Evolutionary conservation across 2,888 invertebrate species (phyloP), one percentile per base, ranked within the genome.

Genomic region (Onthophagus sagittarius): DNA sequence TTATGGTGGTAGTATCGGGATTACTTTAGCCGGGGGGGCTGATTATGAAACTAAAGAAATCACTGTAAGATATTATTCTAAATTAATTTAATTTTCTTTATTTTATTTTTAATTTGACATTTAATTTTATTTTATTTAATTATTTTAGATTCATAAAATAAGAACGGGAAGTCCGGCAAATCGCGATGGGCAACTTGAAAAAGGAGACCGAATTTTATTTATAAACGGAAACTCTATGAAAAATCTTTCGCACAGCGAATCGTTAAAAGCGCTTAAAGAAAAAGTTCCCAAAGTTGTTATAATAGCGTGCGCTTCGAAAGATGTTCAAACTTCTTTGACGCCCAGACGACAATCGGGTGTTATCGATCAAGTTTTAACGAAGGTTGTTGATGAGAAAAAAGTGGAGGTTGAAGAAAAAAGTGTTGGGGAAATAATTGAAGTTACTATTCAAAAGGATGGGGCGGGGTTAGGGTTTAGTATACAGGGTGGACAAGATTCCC

Each of bases 11-110:
- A 94, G 93, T 81, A 92, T 96, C 75, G 96, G 96, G 64, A 92
- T 96, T 75, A 95, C 94, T 65, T 86, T 97, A 79, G 95, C 95
- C 71, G 96, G 96, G 74, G 96, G 96, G 71, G 91, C 92, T 14
- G 96, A 97, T 84, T 96, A 95, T 83, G 96, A 96, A 88, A 92
- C 93, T 80, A 96, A 95, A 87, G 95, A 95, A 85, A 95, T 96
- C 77, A 95, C 95, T 81, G 95, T 94, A 85, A 87, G 6, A 53
- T 4, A 90, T 11, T 13, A 33, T 23, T 53, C 31, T n/a, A 53
- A 67, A 39, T n/a, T 31, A 62, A 13, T 64, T 31, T 32, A 53
- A 67, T 67, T 23, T 53, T n/a, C 6, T 15, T 33, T 3, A 15
- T 15, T 62, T 15, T 11, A 72, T 15, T 71, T 72, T n/a, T 65